Conservation (phyloP, 92 coral and sea anemone species). For the Heliopora coerulea region DNA sequence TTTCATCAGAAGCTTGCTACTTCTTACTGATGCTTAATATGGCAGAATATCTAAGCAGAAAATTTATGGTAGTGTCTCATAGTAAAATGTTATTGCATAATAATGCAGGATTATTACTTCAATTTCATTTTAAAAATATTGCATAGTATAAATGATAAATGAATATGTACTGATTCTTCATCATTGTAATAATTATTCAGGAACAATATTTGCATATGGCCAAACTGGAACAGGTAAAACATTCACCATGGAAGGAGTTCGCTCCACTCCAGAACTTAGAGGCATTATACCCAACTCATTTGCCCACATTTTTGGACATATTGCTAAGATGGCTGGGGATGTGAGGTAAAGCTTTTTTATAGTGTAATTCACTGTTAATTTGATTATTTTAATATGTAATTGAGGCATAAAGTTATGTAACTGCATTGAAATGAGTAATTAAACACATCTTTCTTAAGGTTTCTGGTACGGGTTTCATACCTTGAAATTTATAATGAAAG, state of each 20-base stretch:
- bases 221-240: constrained; percentile 99
- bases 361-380: not conserved
- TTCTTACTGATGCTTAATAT: too few relatives aligned
- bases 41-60: too few relatives aligned
- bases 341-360: constrained; percentile 70
- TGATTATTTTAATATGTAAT: not conserved
- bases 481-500: constrained; percentile 96
- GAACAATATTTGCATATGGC: constrained; percentile 98
- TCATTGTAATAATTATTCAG: constrained; percentile 43
- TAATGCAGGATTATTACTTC: too few relatives aligned
- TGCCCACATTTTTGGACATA: constrained; percentile 97
- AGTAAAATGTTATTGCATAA: too few relatives aligned
- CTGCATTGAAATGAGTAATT: too few relatives aligned
- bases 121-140: not conserved
- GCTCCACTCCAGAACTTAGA: constrained; percentile 87
- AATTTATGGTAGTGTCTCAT: too few relatives aligned
- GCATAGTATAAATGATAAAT: not conserved
- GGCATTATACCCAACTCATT: constrained; percentile 98
- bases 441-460: too few relatives aligned
- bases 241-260: constrained; percentile 95
- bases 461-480: constrained; percentile 93
- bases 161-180: not conserved
- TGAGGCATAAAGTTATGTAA: too few relatives aligned
- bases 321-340: constrained; percentile 95
- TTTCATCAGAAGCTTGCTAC: too few relatives aligned